Percentiles rank a stretch among this genome's conserved stretches.
Conservation (phyloP, 2,797 vertebrate species). For the Crenichthys baileyi region DNA sequence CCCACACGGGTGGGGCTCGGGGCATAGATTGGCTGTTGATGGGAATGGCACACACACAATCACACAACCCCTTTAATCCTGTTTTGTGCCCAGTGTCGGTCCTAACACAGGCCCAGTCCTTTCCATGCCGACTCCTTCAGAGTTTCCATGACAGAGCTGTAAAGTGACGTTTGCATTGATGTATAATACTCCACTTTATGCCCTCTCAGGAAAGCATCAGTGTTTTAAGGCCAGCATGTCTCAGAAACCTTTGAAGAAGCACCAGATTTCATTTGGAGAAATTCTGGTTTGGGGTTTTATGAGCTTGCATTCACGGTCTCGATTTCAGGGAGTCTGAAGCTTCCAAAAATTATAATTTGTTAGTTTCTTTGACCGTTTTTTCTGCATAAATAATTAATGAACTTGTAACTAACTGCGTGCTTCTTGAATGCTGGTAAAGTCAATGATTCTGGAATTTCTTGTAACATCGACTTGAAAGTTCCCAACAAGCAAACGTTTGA, state of each 20-base stretch:
- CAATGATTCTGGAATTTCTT: constrained; percentile 27
- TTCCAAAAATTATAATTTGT: not conserved
- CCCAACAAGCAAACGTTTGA: constrained; percentile 67
- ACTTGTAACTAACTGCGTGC: not conserved
- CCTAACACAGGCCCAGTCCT: constrained; percentile 44
- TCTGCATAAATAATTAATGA: not conserved
- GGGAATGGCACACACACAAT: constrained; percentile 45
- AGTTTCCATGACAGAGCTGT: constrained; percentile 75
- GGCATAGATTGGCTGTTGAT: constrained; percentile 67
- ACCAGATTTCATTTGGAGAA: constrained; percentile 35
- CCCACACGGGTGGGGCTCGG: constrained; percentile 70
- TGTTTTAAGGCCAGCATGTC: constrained; percentile 15
- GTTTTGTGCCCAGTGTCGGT: constrained; percentile 56
- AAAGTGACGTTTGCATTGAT: constrained; percentile 48
- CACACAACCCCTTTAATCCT: constrained; percentile 65
- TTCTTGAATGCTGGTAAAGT: not conserved
- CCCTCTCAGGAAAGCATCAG: constrained; percentile 38
- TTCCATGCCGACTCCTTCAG: constrained; percentile 61
- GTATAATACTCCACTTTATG: constrained; percentile 43
- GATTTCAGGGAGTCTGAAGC: not conserved
- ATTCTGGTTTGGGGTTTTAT: constrained; percentile 1
- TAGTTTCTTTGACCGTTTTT: not conserved
- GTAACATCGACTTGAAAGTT: constrained; percentile 31
- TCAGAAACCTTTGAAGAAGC: constrained; percentile 11
- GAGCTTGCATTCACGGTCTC: not conserved